These are phyloP conservation scores for Rhineura floridana DNA, from an alignment of 2,113 vertebrate genomes.

Conservation along the genomic window DNA sequence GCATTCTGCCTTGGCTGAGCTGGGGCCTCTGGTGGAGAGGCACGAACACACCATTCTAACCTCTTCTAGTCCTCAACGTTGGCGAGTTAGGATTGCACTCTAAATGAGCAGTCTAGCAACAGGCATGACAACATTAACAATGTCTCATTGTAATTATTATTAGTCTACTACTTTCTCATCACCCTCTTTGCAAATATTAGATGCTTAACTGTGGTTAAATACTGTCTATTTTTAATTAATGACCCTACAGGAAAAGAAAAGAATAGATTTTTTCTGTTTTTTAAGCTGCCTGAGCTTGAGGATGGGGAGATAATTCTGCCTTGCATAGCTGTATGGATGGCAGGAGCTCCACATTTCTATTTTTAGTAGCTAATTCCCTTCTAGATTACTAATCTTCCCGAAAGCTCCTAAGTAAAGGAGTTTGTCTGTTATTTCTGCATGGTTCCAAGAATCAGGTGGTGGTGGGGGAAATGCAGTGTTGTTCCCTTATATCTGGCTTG, in stretches of 20 bases:
- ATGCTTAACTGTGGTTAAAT: conserved; percentile 13
- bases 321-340: neutral
- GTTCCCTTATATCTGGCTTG: conserved; percentile 5
- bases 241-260: fast-evolving
- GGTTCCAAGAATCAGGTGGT: neutral
- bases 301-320: conserved; percentile 24
- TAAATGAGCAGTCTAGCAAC: neutral
- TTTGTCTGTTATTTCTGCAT: conserved; percentile 24
- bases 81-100: no score
- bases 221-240: conserved; percentile 24
- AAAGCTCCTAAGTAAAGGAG: conserved; percentile 42
- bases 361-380: conserved; percentile 57
- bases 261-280: conserved; percentile 30
- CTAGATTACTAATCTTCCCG: neutral
- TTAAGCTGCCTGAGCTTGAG: conserved; percentile 21
- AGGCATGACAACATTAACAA: neutral
- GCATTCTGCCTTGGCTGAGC: no score
- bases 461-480: neutral
- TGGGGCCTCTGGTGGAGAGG: no score
- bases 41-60: no score
- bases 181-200: fast-evolving
- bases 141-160: neutral
- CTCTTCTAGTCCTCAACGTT: no score
- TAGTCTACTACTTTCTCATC: neutral
- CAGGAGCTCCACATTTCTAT: conserved; percentile 46